phyloP scores from a whole-genome alignment of 2,888 invertebrate genomes.

The Patella caerulea region DNA sequence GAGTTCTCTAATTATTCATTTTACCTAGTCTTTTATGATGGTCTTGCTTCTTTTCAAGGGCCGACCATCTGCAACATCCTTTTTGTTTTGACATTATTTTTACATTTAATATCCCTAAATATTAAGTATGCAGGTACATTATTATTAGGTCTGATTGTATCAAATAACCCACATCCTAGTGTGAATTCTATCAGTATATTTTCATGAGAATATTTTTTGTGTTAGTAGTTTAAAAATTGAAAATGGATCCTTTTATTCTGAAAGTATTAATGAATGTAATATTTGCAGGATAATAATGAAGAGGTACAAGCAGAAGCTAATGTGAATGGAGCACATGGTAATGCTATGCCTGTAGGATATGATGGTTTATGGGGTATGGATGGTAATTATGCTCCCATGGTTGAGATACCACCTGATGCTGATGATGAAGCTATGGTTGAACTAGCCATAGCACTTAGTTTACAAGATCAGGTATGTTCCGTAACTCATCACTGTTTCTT shows the following conservation, averaged over 20 bases:
- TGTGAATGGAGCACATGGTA: conserved; percentile 40
- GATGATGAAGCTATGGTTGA: conserved; percentile 98
- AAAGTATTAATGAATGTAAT: too few species aligned
- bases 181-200: too few species aligned
- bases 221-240: too few species aligned
- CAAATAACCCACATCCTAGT: too few species aligned
- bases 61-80: too few species aligned
- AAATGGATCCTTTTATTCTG: too few species aligned
- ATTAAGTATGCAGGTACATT: too few species aligned
- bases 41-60: too few species aligned
- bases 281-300: conserved; percentile 1
- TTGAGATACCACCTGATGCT: conserved; percentile 93
- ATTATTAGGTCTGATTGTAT: too few species aligned
- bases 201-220: too few species aligned
- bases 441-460: conserved; percentile 92
- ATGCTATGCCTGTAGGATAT: conserved; percentile 60
- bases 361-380: conserved; percentile 71
- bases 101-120: too few species aligned
- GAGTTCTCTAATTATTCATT: not conserved
- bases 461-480: conserved; percentile 77
- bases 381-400: conserved; percentile 81
- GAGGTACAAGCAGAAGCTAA: conserved; percentile 48
- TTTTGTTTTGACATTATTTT: too few species aligned
- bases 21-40: not conserved
- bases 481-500: not conserved